phyloP scores from a whole-genome alignment of 2,888 invertebrate species.

The Kuschelorhynchus macadamiae region DNA sequence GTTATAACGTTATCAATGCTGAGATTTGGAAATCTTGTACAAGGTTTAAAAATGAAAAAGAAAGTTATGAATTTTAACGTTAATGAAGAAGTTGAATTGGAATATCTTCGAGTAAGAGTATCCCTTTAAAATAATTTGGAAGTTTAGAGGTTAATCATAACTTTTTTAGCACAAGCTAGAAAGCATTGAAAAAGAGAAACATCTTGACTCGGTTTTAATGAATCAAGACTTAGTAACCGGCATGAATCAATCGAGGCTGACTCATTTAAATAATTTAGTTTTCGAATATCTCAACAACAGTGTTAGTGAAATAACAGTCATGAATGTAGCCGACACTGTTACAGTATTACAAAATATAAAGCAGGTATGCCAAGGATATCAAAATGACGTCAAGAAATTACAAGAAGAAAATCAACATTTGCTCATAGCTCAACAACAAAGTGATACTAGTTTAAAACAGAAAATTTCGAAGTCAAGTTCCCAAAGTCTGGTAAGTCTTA shows the following conservation, averaged over 20 bases:
- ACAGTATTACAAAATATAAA: constrained; percentile 65
- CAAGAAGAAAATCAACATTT: constrained; percentile 32
- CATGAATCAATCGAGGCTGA: constrained; percentile 62
- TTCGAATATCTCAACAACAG: constrained; percentile 63
- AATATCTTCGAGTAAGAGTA: constrained; percentile 55
- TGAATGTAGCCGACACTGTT: constrained; percentile 64
- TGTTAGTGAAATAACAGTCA: constrained; percentile 63
- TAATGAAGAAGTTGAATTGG: constrained; percentile 56
- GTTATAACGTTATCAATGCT: constrained; percentile 66
- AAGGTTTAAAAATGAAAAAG: constrained; percentile 57
- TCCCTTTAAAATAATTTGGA: background rate
- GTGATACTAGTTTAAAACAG: constrained; percentile 37
- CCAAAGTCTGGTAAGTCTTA: constrained; percentile 29
- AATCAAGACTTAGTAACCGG: constrained; percentile 62
- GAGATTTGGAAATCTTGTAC: constrained; percentile 64
- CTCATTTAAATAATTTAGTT: constrained; percentile 63
- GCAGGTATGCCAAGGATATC: constrained; percentile 59
- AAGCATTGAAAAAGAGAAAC: constrained; percentile 61
- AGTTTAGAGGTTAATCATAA: background rate
- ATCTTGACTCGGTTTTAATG: constrained; percentile 63
- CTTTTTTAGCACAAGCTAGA: constrained; percentile 60
- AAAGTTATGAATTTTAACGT: constrained; percentile 52
- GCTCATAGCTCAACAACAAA: constrained; percentile 4
- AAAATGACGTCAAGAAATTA: constrained; percentile 54
- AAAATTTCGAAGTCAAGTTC: constrained; percentile 34